Conservation (phyloP, 2,797 vertebrate species). For the Thripadectes ignobilis region DNA sequence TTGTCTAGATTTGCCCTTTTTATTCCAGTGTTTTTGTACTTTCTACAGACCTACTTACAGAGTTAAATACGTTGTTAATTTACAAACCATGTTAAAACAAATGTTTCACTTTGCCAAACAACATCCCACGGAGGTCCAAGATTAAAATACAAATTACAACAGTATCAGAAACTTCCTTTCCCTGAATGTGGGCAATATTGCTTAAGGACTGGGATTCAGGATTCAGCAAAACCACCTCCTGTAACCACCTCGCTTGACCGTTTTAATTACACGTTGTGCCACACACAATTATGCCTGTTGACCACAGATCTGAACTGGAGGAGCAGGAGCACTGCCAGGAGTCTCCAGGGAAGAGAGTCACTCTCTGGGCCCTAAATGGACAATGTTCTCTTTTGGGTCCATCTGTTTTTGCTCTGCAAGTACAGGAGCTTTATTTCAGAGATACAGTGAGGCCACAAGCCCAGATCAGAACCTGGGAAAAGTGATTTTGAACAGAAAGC, state of each 20-base stretch:
- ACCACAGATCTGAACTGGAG: background rate
- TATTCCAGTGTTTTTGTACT: constrained; percentile 42
- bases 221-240: background rate
- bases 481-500: background rate
- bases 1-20: constrained; percentile 28
- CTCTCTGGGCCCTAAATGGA: background rate
- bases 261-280: background rate
- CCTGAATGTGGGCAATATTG: background rate
- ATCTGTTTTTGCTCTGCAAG: background rate
- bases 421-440: background rate
- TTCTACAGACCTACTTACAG: constrained; percentile 44
- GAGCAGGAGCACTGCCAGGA: background rate
- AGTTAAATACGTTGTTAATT: constrained; percentile 47
- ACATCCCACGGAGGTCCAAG: background rate
- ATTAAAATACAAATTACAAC: constrained; percentile 2
- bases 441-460: fast-evolving
- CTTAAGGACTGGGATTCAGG: constrained; percentile 6
- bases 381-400: background rate
- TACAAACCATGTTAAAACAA: constrained; percentile 51
- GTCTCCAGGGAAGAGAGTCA: background rate
- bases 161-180: constrained; percentile 18
- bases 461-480: background rate
- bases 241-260: fast-evolving
- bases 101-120: background rate
- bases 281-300: background rate